Percentiles rank a stretch among this genome's conserved stretches.
These are phyloP conservation scores for Eupeodes luniger DNA, from an alignment of 2,888 invertebrate species.

Conservation along the genomic window DNA sequence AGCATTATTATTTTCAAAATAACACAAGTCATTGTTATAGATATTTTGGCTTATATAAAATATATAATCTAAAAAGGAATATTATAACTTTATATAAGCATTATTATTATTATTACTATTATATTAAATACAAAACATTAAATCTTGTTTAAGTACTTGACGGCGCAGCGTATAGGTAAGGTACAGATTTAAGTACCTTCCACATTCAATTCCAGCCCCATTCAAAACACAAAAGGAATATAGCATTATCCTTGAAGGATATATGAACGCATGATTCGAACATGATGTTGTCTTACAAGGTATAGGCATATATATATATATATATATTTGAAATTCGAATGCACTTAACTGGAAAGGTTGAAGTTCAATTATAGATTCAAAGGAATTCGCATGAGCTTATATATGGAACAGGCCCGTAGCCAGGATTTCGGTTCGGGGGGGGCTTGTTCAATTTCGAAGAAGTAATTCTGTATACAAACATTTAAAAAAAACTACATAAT, in stretches of 20 bases:
- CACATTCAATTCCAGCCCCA: no score
- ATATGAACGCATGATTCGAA: no score
- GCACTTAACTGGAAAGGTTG: slow-evolving; percentile 16
- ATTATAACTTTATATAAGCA: background rate
- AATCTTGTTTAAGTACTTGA: slow-evolving; percentile 3
- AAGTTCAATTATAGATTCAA: background rate
- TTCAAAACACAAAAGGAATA: slow-evolving; percentile 7
- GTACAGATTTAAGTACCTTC: background rate
- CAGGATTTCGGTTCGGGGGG: no score
- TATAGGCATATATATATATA: background rate
- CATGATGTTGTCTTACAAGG: background rate
- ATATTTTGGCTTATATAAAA: background rate
- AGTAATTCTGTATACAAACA: no score
- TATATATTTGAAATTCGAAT: background rate
- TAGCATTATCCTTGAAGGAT: background rate
- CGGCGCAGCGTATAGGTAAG: background rate
- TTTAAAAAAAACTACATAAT: no score
- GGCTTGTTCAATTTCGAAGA: no score
- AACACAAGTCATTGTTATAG: slow-evolving; percentile 1
- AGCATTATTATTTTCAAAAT: slow-evolving; percentile 1
- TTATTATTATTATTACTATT: background rate
- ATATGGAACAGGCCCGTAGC: no score
- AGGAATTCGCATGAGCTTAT: background rate
- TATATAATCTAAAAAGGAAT: slow-evolving; percentile 39
- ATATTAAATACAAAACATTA: slow-evolving; percentile 7